A percentile compares a stretch with the other conserved stretches of the same genome.
These are phyloP conservation scores for Brachyhypopomus gauderio DNA, from an alignment of 2,113 vertebrate genomes.

Conservation along the genomic window DNA sequence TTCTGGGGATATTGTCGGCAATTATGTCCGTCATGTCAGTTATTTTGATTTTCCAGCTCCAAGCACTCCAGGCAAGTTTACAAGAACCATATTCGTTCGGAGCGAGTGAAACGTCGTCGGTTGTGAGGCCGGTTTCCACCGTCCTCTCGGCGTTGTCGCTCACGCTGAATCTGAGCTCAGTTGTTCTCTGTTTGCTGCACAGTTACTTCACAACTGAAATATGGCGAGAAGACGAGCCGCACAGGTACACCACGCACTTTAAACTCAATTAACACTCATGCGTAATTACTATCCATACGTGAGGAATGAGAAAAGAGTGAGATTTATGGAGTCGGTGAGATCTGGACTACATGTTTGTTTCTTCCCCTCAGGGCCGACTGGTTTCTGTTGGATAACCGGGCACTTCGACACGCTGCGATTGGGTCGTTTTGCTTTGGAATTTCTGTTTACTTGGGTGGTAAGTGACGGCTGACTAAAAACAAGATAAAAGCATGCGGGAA, in stretches of 20 bases:
- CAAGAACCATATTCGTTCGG: slow-evolving; percentile 61
- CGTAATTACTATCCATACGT: too few relatives aligned
- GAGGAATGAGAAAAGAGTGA: too few relatives aligned
- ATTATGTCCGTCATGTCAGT: slow-evolving; percentile 83
- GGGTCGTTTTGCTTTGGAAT: slow-evolving; percentile 88
- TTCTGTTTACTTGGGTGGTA: slow-evolving; percentile 86
- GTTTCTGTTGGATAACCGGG: slow-evolving; percentile 85
- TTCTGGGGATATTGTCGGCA: slow-evolving; percentile 81
- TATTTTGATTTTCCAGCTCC: slow-evolving; percentile 85
- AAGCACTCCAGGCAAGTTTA: slow-evolving; percentile 65
- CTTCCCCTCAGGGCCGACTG: slow-evolving; percentile 80
- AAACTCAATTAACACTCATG: too few relatives aligned
- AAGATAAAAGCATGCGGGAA: background rate
- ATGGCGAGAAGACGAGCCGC: slow-evolving; percentile 71
- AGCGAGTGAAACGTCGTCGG: slow-evolving; percentile 63
- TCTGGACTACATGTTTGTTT: slow-evolving; percentile 19
- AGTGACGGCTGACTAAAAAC: slow-evolving; percentile 41
- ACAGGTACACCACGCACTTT: slow-evolving; percentile 79
- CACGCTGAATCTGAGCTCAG: slow-evolving; percentile 79
- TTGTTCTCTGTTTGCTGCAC: slow-evolving; percentile 83
- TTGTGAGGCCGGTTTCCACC: slow-evolving; percentile 77
- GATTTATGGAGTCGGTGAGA: background rate
- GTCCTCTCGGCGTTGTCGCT: slow-evolving; percentile 83
- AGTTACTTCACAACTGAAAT: slow-evolving; percentile 82
- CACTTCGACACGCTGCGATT: slow-evolving; percentile 80